A percentile compares a stretch with the other conserved stretches of the same genome.
phyloP scores from a whole-genome alignment of 2,113 vertebrate genomes.

The Muntiacus muntjak region DNA sequence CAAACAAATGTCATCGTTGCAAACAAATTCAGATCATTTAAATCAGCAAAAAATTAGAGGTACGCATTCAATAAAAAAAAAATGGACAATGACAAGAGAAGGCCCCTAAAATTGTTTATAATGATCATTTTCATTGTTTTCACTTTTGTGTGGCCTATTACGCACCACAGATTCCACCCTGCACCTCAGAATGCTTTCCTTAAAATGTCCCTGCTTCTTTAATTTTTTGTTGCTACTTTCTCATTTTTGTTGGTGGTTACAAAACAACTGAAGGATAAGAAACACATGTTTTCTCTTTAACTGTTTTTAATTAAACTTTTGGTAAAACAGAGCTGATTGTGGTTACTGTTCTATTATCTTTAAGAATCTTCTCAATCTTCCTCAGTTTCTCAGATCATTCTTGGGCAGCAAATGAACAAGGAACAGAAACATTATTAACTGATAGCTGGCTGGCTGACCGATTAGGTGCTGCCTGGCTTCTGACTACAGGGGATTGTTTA shows the following conservation, averaged over 20 bases:
- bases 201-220: neutral
- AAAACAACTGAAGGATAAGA: neutral
- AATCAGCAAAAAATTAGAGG: neutral
- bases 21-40: neutral
- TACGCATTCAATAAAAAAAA: neutral
- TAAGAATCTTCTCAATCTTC: neutral
- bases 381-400: constrained; percentile 18
- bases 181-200: neutral
- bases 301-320: constrained; percentile 40
- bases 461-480: neutral
- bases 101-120: neutral
- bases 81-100: neutral
- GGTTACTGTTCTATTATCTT: constrained; percentile 35
- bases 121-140: neutral
- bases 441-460: neutral
- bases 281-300: constrained; percentile 18
- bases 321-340: neutral
- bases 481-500: neutral
- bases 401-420: neutral
- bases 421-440: neutral
- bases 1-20: neutral
- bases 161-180: neutral
- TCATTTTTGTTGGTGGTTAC: neutral
- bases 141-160: neutral
- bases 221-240: neutral